Evolutionary conservation across 2,797 vertebrate genomes (phyloP).

Genomic region (Limnodromus scolopaceus): DNA sequence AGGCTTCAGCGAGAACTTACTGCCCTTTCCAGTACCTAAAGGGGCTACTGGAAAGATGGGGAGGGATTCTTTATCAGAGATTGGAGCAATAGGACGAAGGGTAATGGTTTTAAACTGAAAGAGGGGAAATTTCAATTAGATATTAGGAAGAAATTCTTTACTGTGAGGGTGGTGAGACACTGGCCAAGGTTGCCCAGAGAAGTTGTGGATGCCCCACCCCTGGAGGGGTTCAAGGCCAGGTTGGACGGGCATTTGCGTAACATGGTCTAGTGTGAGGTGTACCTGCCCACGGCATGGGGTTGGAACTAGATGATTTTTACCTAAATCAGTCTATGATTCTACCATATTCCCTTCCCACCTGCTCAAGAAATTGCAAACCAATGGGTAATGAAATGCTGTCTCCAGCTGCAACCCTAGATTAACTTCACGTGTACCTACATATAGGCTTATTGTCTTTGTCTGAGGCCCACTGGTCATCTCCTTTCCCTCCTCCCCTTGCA

Average conservation of each 20-base stretch:
- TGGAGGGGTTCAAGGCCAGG: neutral
- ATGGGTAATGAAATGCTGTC: rapidly evolving
- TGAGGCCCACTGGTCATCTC: rapidly evolving
- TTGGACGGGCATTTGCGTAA: neutral
- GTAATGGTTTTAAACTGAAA: neutral
- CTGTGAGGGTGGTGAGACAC: neutral
- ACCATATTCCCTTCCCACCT: neutral
- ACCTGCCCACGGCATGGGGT: neutral
- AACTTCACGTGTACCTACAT: rapidly evolving
- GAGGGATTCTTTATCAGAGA: neutral
- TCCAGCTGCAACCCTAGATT: neutral
- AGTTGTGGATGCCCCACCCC: neutral
- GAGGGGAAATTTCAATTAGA: neutral
- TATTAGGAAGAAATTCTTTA: neutral
- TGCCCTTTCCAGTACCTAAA: neutral
- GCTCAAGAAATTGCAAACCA: neutral
- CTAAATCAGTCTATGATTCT: neutral
- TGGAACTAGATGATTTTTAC: neutral
- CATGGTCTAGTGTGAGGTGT: neutral
- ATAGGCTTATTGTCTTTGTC: rapidly evolving
- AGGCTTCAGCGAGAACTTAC: neutral
- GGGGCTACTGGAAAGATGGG: neutral
- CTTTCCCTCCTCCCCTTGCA: rapidly evolving
- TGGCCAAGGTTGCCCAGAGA: neutral
- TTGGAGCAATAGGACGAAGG: neutral